phyloP scores from a whole-genome alignment of 2,113 vertebrate species.

The Caranx ignobilis region DNA sequence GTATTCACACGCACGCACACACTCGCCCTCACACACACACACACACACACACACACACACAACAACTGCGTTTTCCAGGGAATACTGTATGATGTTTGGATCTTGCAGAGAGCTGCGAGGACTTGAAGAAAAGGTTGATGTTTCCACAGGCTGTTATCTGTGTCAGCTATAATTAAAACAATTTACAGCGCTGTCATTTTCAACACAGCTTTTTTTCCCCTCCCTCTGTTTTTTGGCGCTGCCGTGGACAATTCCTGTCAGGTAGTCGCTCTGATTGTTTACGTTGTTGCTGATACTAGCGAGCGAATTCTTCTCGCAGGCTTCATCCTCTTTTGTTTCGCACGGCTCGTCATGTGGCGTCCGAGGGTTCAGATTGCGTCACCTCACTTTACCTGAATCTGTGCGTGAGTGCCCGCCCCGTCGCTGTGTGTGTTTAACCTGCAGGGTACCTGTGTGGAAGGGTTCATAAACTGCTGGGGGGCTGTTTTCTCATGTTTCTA shows the following conservation, averaged over 20 bases:
- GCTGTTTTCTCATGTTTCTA: too few species aligned
- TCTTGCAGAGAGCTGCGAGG: constrained; percentile 76
- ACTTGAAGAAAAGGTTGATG: constrained; percentile 77
- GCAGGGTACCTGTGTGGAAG: too few species aligned
- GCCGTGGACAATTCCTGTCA: constrained; percentile 73
- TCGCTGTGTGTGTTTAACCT: too few species aligned
- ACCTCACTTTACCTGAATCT: constrained; percentile 59
- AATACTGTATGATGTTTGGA: constrained; percentile 81
- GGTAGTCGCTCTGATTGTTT: constrained; percentile 71
- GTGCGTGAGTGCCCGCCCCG: constrained; percentile 1
- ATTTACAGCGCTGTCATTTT: constrained; percentile 77
- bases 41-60: too few species aligned
- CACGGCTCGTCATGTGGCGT: too few species aligned
- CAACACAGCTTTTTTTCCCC: constrained; percentile 68
- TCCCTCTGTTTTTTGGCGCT: too few species aligned
- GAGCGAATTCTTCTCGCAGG: constrained; percentile 65
- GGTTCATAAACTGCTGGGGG: too few species aligned
- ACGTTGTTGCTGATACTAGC: constrained; percentile 57
- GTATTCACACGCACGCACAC: constrained; percentile 89
- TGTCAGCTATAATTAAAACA: constrained; percentile 79
- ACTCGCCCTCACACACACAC: constrained; percentile 79
- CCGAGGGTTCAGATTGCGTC: constrained; percentile 57
- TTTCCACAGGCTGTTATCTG: constrained; percentile 78
- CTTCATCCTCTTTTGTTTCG: too few species aligned
- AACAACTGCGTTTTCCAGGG: constrained; percentile 78